Base-by-base conservation (phyloP, 1,140 invertebrate species). In the Apis florea region DNA sequence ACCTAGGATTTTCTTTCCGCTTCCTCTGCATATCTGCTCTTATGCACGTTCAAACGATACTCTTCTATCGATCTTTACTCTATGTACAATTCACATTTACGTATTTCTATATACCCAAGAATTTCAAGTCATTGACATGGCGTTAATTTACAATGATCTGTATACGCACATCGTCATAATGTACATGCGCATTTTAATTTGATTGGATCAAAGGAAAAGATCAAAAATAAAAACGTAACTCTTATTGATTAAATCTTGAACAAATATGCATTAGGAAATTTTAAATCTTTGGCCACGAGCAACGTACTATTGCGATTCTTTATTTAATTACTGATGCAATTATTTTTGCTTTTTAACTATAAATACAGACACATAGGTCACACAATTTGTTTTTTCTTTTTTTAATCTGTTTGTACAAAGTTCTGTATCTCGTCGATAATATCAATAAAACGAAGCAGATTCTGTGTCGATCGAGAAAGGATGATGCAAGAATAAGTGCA, bases 1-100 rank as follows among this genome's bases (percentile, higher is more conserved):
- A 69, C 73, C 72, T 76, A 77, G 19, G 54, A 76, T 64, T 51
- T 76, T 59, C 54, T 68, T 75, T 68, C 11, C 54, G 31, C 13
- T 72, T 59, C 56, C 56, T 59, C 56, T 47, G 1, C 21, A 21
- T 40, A 40, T n/a, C 69, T 17, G 15, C 13, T 15, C 59, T 19
- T 58, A 58, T 58, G 56, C 56, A 58, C 51, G 51, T 53, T 15
- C 64, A 10, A 40, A 21, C 64, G 31, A 40, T 40, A 21, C 51
- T 61, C 31, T 26, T 71, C 53, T 71, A 74, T 74, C 72, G 72
- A 74, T 74, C 58, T 63, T 15, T 21, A 11, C 51, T 54, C 69
- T 17, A 26, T 24, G 49, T 19, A 13, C 26, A 5, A 11, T 59
- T 21, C 21, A 24, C 21, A 6, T 49, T 15, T 58, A 56, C 70